phyloP scores from a whole-genome alignment of 2,113 vertebrate genomes.

The Lagenorhynchus albirostris region DNA sequence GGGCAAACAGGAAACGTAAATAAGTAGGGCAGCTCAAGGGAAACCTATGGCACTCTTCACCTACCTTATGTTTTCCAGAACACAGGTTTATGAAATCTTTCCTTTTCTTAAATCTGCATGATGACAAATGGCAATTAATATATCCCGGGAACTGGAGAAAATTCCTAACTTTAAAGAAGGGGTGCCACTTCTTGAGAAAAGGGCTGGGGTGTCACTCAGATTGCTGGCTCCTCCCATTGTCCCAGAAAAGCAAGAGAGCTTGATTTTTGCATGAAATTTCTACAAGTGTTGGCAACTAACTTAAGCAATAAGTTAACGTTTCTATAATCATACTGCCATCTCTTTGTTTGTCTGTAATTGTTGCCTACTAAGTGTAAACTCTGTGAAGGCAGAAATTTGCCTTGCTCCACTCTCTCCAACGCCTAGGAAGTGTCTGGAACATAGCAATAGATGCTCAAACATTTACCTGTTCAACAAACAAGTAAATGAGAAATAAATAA shows the following conservation, averaged over 20 bases:
- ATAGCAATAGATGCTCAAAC: background rate
- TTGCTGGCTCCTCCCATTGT: background rate
- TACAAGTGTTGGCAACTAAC: background rate
- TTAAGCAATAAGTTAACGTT: background rate
- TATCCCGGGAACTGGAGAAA: background rate
- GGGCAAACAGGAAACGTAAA: background rate
- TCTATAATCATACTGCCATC: background rate
- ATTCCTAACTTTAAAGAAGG: background rate
- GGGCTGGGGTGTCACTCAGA: background rate
- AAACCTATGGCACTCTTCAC: background rate
- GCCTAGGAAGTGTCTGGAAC: background rate
- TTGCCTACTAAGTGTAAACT: background rate
- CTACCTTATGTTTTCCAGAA: background rate
- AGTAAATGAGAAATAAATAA: background rate
- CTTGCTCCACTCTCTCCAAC: background rate
- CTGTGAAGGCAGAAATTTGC: background rate
- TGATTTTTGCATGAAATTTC: background rate
- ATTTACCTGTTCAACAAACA: background rate
- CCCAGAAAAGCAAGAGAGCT: background rate
- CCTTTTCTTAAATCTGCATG: background rate
- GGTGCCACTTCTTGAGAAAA: background rate
- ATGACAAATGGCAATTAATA: background rate
- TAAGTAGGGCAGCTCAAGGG: background rate
- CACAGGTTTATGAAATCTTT: background rate
- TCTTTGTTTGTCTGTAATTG: background rate